These are phyloP conservation scores for Notiomystis cincta DNA, from an alignment of 2,113 vertebrate species.

Conservation along the genomic window DNA sequence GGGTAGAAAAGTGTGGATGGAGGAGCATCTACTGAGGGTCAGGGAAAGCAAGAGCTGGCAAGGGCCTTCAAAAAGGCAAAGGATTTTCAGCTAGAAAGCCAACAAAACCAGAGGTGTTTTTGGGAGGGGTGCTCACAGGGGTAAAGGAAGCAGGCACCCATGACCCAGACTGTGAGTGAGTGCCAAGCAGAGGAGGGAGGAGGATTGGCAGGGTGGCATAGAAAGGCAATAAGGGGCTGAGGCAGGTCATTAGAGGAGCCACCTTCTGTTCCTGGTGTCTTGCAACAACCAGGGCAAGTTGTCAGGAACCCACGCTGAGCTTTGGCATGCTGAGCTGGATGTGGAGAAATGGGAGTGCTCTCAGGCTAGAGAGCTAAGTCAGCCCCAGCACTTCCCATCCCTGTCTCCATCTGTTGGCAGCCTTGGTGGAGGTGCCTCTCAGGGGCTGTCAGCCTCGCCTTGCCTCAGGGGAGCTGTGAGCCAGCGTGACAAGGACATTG, in stretches of 20 bases:
- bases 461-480: neutral
- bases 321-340: neutral
- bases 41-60: neutral
- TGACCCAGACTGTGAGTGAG: neutral
- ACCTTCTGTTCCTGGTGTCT: neutral
- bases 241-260: neutral
- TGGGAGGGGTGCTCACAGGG: neutral
- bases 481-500: neutral
- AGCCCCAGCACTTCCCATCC: neutral
- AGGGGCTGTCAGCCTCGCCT: rapidly evolving
- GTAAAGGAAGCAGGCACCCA: neutral
- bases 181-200: neutral
- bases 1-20: neutral
- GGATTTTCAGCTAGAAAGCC: neutral
- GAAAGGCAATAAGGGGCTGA: neutral
- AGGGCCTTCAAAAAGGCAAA: neutral
- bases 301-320: neutral
- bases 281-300: neutral
- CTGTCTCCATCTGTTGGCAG: rapidly evolving
- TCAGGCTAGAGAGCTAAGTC: neutral
- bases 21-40: neutral
- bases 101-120: neutral
- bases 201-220: neutral
- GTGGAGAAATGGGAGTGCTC: neutral
- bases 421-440: neutral